A percentile compares a stretch with the other conserved stretches of the same genome.
Evolutionary conservation across 2,797 vertebrate species (phyloP).

Genomic region (Pangasius macronema): DNA sequence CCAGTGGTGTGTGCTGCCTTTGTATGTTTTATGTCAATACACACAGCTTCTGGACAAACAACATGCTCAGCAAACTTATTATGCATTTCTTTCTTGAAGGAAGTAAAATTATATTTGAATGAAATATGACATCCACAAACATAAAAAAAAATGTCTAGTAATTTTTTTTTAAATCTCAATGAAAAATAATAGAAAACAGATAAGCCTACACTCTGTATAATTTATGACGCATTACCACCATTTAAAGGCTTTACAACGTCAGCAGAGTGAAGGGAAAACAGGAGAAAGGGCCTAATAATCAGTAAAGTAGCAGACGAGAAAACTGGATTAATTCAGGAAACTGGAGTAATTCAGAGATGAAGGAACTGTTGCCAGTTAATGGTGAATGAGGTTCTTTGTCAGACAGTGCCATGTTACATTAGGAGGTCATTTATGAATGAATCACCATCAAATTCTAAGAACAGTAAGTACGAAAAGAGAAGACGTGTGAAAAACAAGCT

Average conservation of each 20-base stretch:
- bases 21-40: neutral
- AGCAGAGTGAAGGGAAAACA: neutral
- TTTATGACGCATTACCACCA: neutral
- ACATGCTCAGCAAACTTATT: neutral
- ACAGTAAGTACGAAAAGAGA: neutral
- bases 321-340: no score
- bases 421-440: constrained; percentile 11
- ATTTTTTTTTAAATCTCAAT: neutral
- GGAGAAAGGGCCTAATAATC: neutral
- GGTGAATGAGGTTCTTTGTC: neutral
- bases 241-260: no score
- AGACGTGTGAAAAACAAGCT: neutral
- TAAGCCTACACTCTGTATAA: neutral
- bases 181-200: neutral
- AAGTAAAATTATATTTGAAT: neutral
- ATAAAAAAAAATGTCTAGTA: neutral
- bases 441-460: neutral
- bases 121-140: neutral
- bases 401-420: neutral
- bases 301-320: neutral
- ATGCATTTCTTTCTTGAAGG: neutral
- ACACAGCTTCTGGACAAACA: constrained; percentile 3
- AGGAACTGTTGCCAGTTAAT: neutral
- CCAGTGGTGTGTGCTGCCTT: neutral
- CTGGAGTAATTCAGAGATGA: neutral